phyloP scores from a whole-genome alignment of 1,140 invertebrate genomes.

The Drosophila auraria region DNA sequence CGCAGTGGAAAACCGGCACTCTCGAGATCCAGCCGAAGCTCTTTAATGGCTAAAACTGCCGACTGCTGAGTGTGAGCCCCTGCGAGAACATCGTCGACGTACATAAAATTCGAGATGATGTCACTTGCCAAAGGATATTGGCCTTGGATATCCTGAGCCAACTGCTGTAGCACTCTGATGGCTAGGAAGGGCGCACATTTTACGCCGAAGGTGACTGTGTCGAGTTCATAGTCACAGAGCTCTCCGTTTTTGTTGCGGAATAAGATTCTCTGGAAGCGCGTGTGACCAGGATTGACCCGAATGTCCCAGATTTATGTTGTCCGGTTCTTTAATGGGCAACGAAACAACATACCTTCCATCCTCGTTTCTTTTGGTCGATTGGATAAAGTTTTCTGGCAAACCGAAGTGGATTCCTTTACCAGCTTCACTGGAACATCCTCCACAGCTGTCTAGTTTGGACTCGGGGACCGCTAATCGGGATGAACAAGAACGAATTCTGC shows the following conservation, averaged over 20 bases:
- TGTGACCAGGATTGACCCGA: too few relatives aligned
- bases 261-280: background rate
- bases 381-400: background rate
- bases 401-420: background rate
- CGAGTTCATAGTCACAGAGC: background rate
- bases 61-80: background rate
- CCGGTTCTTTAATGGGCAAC: too few relatives aligned
- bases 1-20: background rate
- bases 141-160: too few relatives aligned
- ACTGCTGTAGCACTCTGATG: too few relatives aligned
- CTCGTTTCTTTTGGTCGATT: background rate
- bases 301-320: too few relatives aligned
- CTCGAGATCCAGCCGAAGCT: background rate
- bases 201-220: too few relatives aligned
- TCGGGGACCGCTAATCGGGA: too few relatives aligned
- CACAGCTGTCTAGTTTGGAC: too few relatives aligned
- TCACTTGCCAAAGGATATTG: background rate
- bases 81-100: background rate
- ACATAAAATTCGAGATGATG: background rate
- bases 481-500: too few relatives aligned
- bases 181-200: too few relatives aligned
- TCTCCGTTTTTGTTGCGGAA: background rate
- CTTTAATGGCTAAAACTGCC: background rate
- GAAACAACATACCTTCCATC: too few relatives aligned
- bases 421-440: too few relatives aligned